Conservation (phyloP, 2,113 vertebrate genomes). For the Cochlearius cochlearius region DNA sequence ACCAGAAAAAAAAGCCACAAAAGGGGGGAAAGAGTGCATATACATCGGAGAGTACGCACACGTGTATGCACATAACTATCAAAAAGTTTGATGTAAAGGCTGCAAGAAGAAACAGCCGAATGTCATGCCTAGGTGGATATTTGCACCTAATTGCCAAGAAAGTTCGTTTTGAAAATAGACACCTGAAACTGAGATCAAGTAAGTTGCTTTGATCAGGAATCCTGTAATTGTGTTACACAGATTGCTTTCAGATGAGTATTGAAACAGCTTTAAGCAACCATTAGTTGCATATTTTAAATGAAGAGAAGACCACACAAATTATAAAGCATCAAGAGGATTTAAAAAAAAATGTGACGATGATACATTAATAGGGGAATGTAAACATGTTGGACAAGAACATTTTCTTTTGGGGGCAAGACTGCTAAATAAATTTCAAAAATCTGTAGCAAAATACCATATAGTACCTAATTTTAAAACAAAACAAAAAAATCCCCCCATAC, state of each 20-base stretch:
- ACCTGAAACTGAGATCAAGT: neutral
- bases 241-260: neutral
- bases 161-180: neutral
- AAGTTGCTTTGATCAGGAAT: neutral
- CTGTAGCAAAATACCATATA: neutral
- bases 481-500: neutral
- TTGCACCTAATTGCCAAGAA: neutral
- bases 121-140: neutral
- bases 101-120: neutral
- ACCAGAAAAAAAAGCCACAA: neutral
- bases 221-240: neutral
- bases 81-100: neutral
- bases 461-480: neutral
- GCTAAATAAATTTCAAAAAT: neutral
- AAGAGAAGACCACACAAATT: neutral
- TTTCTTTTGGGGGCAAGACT: neutral
- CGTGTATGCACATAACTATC: neutral
- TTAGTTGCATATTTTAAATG: neutral
- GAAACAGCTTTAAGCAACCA: neutral
- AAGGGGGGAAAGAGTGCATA: neutral
- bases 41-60: neutral
- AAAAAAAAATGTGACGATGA: neutral
- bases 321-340: neutral
- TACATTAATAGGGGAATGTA: neutral
- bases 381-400: neutral